These are phyloP conservation scores for Drosophila diplacantha DNA, from an alignment of 2,888 invertebrate genomes.

Conservation along the genomic window DNA sequence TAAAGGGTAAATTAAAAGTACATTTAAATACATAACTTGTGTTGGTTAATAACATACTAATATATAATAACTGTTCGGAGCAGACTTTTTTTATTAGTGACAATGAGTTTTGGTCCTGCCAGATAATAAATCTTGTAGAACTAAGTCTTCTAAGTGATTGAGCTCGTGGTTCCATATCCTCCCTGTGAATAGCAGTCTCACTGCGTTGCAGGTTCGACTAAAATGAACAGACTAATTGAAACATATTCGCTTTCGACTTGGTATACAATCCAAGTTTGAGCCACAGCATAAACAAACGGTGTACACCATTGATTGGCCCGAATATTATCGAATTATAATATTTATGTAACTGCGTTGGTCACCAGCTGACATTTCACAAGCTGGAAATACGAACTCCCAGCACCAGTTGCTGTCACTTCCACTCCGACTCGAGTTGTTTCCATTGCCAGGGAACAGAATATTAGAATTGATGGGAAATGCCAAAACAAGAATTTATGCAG, in stretches of 20 bases:
- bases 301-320: background rate
- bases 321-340: slow-evolving; percentile 8
- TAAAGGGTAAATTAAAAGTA: too few species aligned
- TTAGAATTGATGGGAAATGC: slow-evolving; percentile 39
- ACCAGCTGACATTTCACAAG: slow-evolving; percentile 9
- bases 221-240: background rate
- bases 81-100: too few species aligned
- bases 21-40: too few species aligned
- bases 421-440: slow-evolving; percentile 4
- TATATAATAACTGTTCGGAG: too few species aligned
- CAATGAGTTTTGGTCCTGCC: too few species aligned
- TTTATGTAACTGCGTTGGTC: background rate
- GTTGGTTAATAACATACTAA: too few species aligned
- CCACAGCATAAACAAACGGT: background rate
- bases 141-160: too few species aligned
- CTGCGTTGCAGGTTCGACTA: too few species aligned
- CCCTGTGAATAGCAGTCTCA: too few species aligned
- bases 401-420: slow-evolving; percentile 11
- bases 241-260: background rate
- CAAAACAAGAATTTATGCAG: slow-evolving; percentile 33
- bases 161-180: too few species aligned
- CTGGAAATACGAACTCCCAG: slow-evolving; percentile 21
- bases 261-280: background rate
- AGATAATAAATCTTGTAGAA: too few species aligned
- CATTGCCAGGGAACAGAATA: slow-evolving; percentile 11